phyloP scores from a whole-genome alignment of 1,140 invertebrate species.

The Hycleus cichorii region DNA sequence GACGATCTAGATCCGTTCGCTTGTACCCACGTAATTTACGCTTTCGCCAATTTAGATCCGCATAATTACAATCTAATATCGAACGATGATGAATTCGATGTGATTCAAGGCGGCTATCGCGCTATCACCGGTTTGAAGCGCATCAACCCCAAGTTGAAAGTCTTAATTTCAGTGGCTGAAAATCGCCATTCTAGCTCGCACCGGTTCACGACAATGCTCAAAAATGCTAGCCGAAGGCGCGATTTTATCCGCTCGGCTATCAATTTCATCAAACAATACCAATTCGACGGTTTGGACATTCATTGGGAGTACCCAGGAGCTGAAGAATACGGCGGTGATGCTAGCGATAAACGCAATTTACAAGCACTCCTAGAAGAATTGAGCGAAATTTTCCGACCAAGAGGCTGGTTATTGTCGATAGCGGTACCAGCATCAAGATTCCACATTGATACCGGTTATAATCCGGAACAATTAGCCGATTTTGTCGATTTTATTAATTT shows the following conservation, averaged over 20 bases:
- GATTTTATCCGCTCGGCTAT: slow-evolving; percentile 56
- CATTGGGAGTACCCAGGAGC: slow-evolving; percentile 57
- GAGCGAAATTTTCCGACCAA: slow-evolving; percentile 44
- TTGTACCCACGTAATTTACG: slow-evolving; percentile 77
- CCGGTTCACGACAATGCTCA: slow-evolving; percentile 47
- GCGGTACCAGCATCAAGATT: slow-evolving; percentile 51
- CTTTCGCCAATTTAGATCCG: slow-evolving; percentile 64
- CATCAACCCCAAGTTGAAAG: slow-evolving; percentile 44
- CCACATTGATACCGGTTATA: slow-evolving; percentile 45
- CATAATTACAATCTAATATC: slow-evolving; percentile 52
- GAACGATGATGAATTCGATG: slow-evolving; percentile 50
- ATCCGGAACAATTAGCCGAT: slow-evolving; percentile 34
- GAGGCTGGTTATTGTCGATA: slow-evolving; percentile 46
- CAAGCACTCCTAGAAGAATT: slow-evolving; percentile 45
- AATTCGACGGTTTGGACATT: slow-evolving; percentile 55
- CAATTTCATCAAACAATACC: slow-evolving; percentile 46
- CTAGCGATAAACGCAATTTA: slow-evolving; percentile 42
- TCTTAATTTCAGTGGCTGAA: slow-evolving; percentile 49
- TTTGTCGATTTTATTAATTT: slow-evolving; percentile 59
- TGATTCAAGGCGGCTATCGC: slow-evolving; percentile 51
- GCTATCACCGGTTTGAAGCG: slow-evolving; percentile 46
- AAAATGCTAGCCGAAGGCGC: slow-evolving; percentile 40
- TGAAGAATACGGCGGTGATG: slow-evolving; percentile 41
- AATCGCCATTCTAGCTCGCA: slow-evolving; percentile 40
- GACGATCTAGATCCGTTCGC: slow-evolving; percentile 59